phyloP scores from a whole-genome alignment of 2,888 invertebrate genomes.

The Phyllotreta cruciferae region DNA sequence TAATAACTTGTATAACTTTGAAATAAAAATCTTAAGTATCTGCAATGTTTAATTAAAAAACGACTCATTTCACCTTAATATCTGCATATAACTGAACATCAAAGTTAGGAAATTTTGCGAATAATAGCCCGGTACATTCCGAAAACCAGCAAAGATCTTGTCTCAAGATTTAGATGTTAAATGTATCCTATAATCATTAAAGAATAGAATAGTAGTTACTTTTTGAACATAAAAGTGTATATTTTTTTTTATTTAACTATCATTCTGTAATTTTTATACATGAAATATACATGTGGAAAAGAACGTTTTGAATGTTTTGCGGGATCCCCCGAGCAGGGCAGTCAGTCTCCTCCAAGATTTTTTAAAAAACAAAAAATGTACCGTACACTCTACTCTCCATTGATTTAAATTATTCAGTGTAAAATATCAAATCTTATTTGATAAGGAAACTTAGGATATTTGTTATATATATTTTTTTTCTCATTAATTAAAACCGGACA shows the following conservation, averaged over 20 bases:
- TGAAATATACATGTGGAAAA: slow-evolving; percentile 57
- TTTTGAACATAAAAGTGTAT: slow-evolving; percentile 50
- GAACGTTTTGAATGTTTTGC: slow-evolving; percentile 33
- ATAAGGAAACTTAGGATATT: slow-evolving; percentile 45
- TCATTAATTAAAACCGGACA: slow-evolving; percentile 49
- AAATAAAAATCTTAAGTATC: too few relatives aligned
- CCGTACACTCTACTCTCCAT: slow-evolving; percentile 32
- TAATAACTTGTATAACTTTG: too few relatives aligned
- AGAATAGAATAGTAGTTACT: slow-evolving; percentile 18
- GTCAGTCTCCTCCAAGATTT: slow-evolving; percentile 46
- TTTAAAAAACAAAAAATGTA: slow-evolving; percentile 28
- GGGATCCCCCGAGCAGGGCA: slow-evolving; percentile 46
- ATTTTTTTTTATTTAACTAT: slow-evolving; percentile 51
- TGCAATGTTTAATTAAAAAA: neutral
- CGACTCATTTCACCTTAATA: slow-evolving; percentile 1
- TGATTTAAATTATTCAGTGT: slow-evolving; percentile 47
- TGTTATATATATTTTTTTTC: slow-evolving; percentile 48
- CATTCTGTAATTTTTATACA: slow-evolving; percentile 57
- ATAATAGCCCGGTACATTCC: slow-evolving; percentile 15
- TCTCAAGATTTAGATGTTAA: slow-evolving; percentile 20
- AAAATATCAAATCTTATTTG: slow-evolving; percentile 46
- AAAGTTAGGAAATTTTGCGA: neutral
- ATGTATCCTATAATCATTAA: slow-evolving; percentile 21
- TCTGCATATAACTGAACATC: neutral
- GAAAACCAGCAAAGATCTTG: slow-evolving; percentile 9